A percentile compares a stretch with the other conserved stretches of the same genome.
Conservation (phyloP, 2,113 vertebrate species). For the Oriolus oriolus region DNA sequence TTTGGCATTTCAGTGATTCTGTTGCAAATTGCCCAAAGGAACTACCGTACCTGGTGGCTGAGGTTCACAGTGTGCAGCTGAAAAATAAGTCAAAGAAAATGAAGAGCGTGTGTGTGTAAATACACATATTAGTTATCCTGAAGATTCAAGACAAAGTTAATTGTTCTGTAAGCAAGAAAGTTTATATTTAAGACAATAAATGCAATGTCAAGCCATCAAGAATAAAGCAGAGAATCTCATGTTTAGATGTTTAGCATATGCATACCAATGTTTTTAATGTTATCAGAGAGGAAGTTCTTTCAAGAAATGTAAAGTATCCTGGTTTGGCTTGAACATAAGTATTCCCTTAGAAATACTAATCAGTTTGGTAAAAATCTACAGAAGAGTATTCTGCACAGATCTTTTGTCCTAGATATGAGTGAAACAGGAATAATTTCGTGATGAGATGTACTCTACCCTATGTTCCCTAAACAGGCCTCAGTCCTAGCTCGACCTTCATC, state of each 20-base stretch:
- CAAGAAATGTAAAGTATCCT: slow-evolving; percentile 18
- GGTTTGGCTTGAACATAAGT: slow-evolving; percentile 18
- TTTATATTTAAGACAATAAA: neutral
- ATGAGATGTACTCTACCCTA: neutral
- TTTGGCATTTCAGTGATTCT: neutral
- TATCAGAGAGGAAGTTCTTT: slow-evolving; percentile 6
- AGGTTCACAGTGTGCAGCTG: neutral
- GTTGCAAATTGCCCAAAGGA: neutral
- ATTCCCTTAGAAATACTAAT: slow-evolving; percentile 35
- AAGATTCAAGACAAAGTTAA: neutral
- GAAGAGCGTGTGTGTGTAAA: neutral
- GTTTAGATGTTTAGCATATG: neutral
- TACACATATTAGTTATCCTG: neutral
- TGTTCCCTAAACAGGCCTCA: neutral
- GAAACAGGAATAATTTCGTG: neutral
- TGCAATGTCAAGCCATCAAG: neutral
- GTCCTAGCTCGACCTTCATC: neutral
- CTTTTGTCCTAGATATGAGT: neutral
- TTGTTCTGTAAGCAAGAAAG: neutral
- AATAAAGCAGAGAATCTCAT: neutral
- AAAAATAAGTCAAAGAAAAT: neutral
- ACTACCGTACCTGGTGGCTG: neutral
- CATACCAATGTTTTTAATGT: slow-evolving; percentile 3
- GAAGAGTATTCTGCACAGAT: neutral
- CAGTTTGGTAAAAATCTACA: neutral